Percentiles rank a stretch among this genome's conserved stretches.
These are phyloP conservation scores for Sarcoramphus papa DNA, from an alignment of 2,797 vertebrate genomes.

Conservation along the genomic window DNA sequence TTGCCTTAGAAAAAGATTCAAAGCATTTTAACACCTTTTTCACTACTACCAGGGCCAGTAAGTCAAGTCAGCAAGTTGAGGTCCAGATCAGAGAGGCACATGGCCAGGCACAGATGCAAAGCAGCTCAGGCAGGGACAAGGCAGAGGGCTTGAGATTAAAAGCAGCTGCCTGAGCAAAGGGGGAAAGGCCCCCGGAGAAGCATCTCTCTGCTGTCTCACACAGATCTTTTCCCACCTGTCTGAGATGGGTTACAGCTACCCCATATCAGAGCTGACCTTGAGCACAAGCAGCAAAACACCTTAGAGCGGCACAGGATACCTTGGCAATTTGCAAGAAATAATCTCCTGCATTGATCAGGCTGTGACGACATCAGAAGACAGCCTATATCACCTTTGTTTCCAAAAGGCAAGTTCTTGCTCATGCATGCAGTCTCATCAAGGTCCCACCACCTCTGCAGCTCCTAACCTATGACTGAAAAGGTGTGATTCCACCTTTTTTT, in stretches of 20 bases:
- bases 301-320: not conserved
- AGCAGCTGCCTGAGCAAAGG: not conserved
- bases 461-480: not conserved
- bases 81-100: not conserved
- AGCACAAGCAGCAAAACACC: not conserved
- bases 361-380: not conserved
- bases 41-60: not conserved
- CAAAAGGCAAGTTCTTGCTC: not conserved
- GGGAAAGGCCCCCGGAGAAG: not conserved
- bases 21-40: not conserved
- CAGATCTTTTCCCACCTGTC: not conserved
- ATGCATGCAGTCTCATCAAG: not conserved
- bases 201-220: not conserved
- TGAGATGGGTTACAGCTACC: not conserved
- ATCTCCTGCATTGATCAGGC: not conserved
- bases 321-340: not conserved
- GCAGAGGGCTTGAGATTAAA: not conserved
- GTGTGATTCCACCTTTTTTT: not conserved
- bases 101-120: not conserved
- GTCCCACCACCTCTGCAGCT: not conserved
- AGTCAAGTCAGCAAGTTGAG: not conserved
- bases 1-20: not conserved
- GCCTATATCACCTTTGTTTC: not conserved
- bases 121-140: not conserved
- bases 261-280: not conserved